Evolutionary conservation across 2,888 invertebrate species (phyloP).

Genomic region (Hydraecia micacea): DNA sequence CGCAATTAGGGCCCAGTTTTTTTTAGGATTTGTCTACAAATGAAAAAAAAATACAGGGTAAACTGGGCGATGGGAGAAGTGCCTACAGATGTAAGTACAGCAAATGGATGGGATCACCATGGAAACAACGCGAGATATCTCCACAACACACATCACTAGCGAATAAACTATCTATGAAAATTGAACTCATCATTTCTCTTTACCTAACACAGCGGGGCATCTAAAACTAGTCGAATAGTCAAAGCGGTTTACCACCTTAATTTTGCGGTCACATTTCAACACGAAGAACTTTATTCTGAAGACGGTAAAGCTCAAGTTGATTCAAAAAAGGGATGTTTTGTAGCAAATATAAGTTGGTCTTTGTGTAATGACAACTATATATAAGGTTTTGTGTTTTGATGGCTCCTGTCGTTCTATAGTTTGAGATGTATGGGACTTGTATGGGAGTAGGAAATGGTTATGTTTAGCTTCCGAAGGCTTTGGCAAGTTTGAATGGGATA

Average conservation of each 20-base stretch:
- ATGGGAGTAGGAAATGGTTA: slow-evolving; percentile 86
- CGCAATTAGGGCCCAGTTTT: too few relatives aligned
- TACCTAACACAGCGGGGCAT: slow-evolving; percentile 84
- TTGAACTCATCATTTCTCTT: slow-evolving; percentile 80
- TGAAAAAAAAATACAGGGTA: too few relatives aligned
- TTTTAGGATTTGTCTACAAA: too few relatives aligned
- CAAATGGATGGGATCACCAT: too few relatives aligned
- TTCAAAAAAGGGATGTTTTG: neutral
- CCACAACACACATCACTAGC: slow-evolving; percentile 71
- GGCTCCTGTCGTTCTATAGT: slow-evolving; percentile 83
- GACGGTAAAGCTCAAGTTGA: slow-evolving; percentile 5
- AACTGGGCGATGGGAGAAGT: too few relatives aligned
- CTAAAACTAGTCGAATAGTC: slow-evolving; percentile 83
- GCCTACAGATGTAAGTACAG: too few relatives aligned
- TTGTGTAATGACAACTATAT: slow-evolving; percentile 83
- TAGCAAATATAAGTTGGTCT: slow-evolving; percentile 16
- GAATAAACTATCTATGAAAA: slow-evolving; percentile 70
- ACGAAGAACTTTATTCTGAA: neutral
- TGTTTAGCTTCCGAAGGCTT: slow-evolving; percentile 79
- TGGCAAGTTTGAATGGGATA: slow-evolving; percentile 83
- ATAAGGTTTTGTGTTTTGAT: slow-evolving; percentile 90
- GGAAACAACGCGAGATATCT: too few relatives aligned
- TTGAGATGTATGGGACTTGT: slow-evolving; percentile 80
- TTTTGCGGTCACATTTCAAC: neutral
- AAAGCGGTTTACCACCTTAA: slow-evolving; percentile 59